These are phyloP conservation scores for Lithobates pipiens DNA, from an alignment of 2,797 vertebrate genomes.

Conservation along the genomic window DNA sequence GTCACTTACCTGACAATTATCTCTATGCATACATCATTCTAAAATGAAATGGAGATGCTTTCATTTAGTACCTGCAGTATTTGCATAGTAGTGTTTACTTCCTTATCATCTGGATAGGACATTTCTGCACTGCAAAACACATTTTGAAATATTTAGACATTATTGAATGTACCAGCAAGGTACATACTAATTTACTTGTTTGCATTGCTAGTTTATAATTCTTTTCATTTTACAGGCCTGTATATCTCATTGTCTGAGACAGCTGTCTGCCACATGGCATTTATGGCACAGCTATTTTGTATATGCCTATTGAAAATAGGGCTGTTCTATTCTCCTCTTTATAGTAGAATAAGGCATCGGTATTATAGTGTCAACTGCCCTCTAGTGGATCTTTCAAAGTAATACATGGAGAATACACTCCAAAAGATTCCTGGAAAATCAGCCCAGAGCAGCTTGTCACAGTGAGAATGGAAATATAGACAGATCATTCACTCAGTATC, in stretches of 20 bases:
- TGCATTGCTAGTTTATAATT: too few species aligned
- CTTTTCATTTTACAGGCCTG: too few species aligned
- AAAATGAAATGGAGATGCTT: too few species aligned
- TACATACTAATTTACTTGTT: background rate
- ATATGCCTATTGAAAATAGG: background rate
- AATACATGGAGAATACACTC: background rate
- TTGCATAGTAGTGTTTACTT: too few species aligned
- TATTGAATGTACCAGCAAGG: too few species aligned
- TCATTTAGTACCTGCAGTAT: too few species aligned
- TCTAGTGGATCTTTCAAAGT: background rate
- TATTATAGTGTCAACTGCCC: background rate
- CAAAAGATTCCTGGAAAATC: background rate
- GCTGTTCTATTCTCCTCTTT: too few species aligned
- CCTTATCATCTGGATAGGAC: too few species aligned
- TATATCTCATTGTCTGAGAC: background rate
- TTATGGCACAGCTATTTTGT: background rate
- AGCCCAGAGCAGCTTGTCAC: background rate
- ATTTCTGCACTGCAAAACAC: too few species aligned
- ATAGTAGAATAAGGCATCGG: background rate
- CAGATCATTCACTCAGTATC: background rate
- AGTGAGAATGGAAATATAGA: background rate
- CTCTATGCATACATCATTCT: too few species aligned
- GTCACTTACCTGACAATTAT: too few species aligned
- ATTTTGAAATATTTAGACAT: too few species aligned
- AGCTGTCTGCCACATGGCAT: background rate